phyloP scores from a whole-genome alignment of 1,140 invertebrate genomes.

The Aleiodes sp. region DNA sequence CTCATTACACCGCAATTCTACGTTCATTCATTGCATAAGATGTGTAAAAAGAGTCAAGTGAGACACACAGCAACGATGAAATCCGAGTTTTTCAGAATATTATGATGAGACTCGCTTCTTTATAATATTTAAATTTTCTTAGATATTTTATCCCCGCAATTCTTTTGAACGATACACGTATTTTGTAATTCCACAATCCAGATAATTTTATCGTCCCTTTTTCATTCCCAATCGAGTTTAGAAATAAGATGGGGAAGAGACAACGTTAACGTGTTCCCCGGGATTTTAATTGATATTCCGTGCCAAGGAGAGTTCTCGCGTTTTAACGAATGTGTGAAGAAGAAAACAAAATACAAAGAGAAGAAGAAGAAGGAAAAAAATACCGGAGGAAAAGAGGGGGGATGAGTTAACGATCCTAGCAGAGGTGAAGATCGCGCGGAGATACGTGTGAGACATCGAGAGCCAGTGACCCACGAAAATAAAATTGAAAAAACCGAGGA shows the following conservation, averaged over 20 bases:
- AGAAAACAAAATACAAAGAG: neutral
- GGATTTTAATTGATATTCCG: slow-evolving; percentile 52
- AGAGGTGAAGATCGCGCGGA: slow-evolving; percentile 29
- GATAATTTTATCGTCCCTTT: slow-evolving; percentile 36
- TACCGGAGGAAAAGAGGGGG: neutral
- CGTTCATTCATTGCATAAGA: slow-evolving; percentile 19
- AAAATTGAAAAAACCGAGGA: slow-evolving; percentile 5
- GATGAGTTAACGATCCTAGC: slow-evolving; percentile 42
- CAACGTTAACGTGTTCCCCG: slow-evolving; percentile 30
- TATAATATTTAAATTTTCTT: too few relatives aligned
- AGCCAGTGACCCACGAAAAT: slow-evolving; percentile 20
- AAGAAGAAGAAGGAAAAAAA: neutral
- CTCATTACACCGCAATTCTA: neutral
- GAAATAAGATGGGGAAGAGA: neutral
- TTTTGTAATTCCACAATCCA: too few relatives aligned
- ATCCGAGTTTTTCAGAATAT: too few relatives aligned
- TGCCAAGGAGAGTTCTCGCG: slow-evolving; percentile 19
- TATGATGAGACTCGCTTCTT: too few relatives aligned
- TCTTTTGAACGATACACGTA: too few relatives aligned
- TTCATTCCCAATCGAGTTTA: slow-evolving; percentile 19
- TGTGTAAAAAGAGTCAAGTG: neutral
- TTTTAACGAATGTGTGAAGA: slow-evolving; percentile 32
- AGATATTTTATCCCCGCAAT: too few relatives aligned
- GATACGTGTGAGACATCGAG: slow-evolving; percentile 21
- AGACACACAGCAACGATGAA: too few relatives aligned